Evolutionary conservation across 1,140 invertebrate genomes (phyloP).

Genomic region (Danaus melanippus): DNA sequence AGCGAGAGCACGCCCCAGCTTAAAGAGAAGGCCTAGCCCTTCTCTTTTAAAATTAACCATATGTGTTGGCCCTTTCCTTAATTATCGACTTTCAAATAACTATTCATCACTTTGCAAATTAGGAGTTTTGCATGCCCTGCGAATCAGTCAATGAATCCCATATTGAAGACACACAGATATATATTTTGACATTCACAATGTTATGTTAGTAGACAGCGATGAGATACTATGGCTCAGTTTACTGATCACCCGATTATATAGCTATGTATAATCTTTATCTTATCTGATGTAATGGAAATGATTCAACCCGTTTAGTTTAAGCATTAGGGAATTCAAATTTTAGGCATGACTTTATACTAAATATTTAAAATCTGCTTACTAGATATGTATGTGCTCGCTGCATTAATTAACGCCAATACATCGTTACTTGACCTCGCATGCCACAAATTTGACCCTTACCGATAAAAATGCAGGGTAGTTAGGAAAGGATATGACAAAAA

Average conservation of each 20-base stretch:
- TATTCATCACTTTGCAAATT: conserved; percentile 48
- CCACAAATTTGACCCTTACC: conserved; percentile 37
- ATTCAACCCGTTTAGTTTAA: conserved; percentile 32
- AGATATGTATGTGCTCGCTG: conserved; percentile 6
- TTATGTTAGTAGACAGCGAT: conserved; percentile 35
- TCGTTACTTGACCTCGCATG: conserved; percentile 33
- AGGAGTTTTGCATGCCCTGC: conserved; percentile 62
- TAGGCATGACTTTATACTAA: conserved; percentile 19
- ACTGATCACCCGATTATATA: conserved; percentile 34
- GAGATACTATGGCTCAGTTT: conserved; percentile 35
- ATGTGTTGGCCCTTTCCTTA: conserved; percentile 44
- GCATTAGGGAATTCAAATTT: conserved; percentile 27
- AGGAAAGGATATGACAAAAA: conserved; percentile 35
- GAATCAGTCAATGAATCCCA: conserved; percentile 67
- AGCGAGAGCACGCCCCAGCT: conserved; percentile 38
- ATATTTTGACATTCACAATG: conserved; percentile 48
- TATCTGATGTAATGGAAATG: conserved; percentile 30
- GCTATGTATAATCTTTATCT: conserved; percentile 24
- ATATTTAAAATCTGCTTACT: conserved; percentile 5
- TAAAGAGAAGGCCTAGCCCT: conserved; percentile 61
- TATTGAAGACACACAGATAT: conserved; percentile 69
- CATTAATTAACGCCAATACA: conserved; percentile 3
- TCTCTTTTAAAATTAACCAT: conserved; percentile 63
- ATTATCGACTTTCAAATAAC: conserved; percentile 46
- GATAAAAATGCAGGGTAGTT: conserved; percentile 29